Conservation (phyloP, 2,113 vertebrate genomes). For the Suncus etruscus region DNA sequence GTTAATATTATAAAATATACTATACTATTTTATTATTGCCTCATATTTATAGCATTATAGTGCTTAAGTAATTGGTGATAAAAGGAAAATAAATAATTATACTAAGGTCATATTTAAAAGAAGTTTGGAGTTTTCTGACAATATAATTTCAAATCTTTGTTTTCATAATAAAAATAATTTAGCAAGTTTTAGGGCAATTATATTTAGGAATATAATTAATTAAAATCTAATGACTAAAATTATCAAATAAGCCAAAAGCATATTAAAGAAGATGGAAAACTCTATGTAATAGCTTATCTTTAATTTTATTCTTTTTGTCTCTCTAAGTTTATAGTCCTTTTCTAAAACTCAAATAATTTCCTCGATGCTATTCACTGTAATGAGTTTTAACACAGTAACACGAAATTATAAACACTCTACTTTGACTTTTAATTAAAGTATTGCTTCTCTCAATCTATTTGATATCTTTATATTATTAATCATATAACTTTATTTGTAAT, state of each 20-base stretch:
- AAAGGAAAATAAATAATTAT: neutral
- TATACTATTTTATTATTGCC: neutral
- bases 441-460: conserved; percentile 35
- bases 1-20: no score
- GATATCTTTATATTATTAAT: conserved; percentile 42
- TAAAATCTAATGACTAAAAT: conserved; percentile 55
- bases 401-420: conserved; percentile 62
- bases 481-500: conserved; percentile 12
- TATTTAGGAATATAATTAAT: conserved; percentile 23
- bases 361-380: conserved; percentile 46
- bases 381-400: conserved; percentile 67
- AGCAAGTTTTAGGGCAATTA: neutral
- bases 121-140: neutral
- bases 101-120: neutral
- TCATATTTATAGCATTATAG: neutral
- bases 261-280: conserved; percentile 28
- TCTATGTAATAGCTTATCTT: conserved; percentile 60
- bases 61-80: neutral
- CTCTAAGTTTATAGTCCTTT: conserved; percentile 66
- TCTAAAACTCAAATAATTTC: conserved; percentile 66
- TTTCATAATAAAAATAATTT: conserved; percentile 37
- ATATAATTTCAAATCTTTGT: neutral
- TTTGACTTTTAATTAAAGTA: conserved; percentile 52
- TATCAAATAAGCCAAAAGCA: neutral
- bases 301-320: conserved; percentile 59